These are phyloP conservation scores for Troides helena DNA, from an alignment of 2,888 invertebrate species.

Conservation along the genomic window DNA sequence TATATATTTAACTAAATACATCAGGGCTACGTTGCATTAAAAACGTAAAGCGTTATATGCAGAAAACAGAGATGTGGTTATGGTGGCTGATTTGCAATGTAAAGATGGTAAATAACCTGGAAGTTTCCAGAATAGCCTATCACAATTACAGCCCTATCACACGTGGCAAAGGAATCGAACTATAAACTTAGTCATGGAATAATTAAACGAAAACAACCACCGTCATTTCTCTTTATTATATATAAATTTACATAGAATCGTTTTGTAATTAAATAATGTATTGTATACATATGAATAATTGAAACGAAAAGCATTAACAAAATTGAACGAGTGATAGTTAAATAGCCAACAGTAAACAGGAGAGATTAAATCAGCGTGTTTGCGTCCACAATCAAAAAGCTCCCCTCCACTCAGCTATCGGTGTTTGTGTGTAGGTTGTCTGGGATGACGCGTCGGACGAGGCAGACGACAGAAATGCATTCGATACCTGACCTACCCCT, in stretches of 20 bases:
- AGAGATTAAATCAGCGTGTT: neutral
- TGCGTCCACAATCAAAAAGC: constrained; percentile 9
- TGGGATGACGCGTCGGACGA: constrained; percentile 18
- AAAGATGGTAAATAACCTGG: too few species aligned
- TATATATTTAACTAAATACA: too few species aligned
- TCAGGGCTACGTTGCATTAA: too few species aligned
- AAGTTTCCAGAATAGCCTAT: too few species aligned
- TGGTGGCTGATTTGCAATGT: too few species aligned
- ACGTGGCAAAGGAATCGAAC: too few species aligned
- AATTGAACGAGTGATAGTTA: neutral
- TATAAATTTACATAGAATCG: neutral
- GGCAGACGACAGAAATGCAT: constrained; percentile 27
- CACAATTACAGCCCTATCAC: too few species aligned
- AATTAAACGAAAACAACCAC: too few species aligned
- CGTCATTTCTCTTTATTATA: too few species aligned
- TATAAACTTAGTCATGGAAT: too few species aligned
- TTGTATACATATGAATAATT: neutral
- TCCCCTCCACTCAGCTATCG: constrained; percentile 31
- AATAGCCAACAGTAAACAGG: neutral
- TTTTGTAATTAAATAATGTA: neutral
- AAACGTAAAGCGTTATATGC: too few species aligned
- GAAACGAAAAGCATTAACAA: neutral
- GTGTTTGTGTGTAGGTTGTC: constrained; percentile 32
- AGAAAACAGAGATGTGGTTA: too few species aligned
- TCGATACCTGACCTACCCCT: constrained; percentile 60